Evolutionary conservation across 1,140 invertebrate genomes (phyloP).

Genomic region (Hycleus phaleratus): DNA sequence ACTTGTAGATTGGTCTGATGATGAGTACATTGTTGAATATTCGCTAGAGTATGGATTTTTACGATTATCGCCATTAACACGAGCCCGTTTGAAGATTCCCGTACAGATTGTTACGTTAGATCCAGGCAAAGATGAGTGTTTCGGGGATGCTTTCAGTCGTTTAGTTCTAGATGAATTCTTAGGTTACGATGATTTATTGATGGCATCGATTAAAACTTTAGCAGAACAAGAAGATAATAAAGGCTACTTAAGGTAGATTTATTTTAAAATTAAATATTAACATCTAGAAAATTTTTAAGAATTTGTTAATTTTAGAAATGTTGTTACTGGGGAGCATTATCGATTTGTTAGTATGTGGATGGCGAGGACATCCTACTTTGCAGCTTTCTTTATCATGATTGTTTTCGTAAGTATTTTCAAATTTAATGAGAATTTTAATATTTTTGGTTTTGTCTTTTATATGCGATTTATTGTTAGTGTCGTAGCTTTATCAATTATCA

Average conservation of each 20-base stretch:
- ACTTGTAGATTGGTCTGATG: constrained; percentile 66
- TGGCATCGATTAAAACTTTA: constrained; percentile 91
- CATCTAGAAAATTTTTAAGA: neutral
- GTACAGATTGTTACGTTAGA: constrained; percentile 89
- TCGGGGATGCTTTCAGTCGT: constrained; percentile 85
- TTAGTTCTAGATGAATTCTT: constrained; percentile 88
- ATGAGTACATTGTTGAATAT: constrained; percentile 97
- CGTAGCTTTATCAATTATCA: too few species aligned
- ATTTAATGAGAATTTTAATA: neutral
- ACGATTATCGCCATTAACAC: constrained; percentile 74
- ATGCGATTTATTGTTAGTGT: too few species aligned
- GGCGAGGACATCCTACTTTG: constrained; percentile 83
- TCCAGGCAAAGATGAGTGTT: constrained; percentile 81
- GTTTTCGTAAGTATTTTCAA: constrained; percentile 83
- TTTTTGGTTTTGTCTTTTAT: too few species aligned
- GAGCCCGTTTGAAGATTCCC: constrained; percentile 81
- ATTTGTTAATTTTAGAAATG: constrained; percentile 63
- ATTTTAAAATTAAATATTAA: neutral
- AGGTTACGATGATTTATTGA: constrained; percentile 94
- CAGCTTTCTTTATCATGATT: constrained; percentile 94
- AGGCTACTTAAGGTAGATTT: constrained; percentile 71
- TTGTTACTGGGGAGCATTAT: constrained; percentile 97
- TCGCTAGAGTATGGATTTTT: constrained; percentile 95
- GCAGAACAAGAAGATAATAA: constrained; percentile 96
- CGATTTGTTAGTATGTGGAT: constrained; percentile 97